Evolutionary conservation across 2,888 invertebrate genomes (phyloP).

Genomic region (Clepsis dumicolana): DNA sequence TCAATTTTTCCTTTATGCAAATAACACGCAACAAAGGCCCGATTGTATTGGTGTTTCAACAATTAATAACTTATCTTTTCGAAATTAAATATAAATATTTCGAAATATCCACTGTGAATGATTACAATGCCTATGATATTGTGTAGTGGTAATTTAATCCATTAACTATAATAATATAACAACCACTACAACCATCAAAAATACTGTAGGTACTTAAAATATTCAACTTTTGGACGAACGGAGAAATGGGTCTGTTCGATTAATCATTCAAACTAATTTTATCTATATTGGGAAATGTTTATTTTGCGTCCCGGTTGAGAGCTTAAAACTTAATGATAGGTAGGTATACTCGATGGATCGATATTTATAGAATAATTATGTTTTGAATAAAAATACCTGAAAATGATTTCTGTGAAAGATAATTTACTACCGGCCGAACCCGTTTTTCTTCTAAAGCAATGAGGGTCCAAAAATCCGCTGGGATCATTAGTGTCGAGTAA

Average conservation of each 20-base stretch:
- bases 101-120: neutral
- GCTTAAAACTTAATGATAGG: neutral
- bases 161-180: too few relatives aligned
- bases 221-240: too few relatives aligned
- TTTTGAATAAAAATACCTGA: neutral
- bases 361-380: neutral
- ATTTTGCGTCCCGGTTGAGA: neutral
- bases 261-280: too few relatives aligned
- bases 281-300: too few relatives aligned
- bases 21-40: constrained; percentile 16
- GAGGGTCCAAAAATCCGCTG: too few relatives aligned
- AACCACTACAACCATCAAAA: too few relatives aligned
- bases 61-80: neutral
- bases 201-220: too few relatives aligned
- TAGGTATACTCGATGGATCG: too few relatives aligned
- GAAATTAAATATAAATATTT: too few relatives aligned
- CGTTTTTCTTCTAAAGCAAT: neutral
- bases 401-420: neutral
- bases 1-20: constrained; percentile 17
- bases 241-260: too few relatives aligned
- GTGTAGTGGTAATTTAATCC: too few relatives aligned
- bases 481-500: too few relatives aligned
- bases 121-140: neutral
- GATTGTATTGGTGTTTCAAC: neutral
- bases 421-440: neutral